Conservation (phyloP, 2,113 vertebrate species). For the Callionymus lyra region DNA sequence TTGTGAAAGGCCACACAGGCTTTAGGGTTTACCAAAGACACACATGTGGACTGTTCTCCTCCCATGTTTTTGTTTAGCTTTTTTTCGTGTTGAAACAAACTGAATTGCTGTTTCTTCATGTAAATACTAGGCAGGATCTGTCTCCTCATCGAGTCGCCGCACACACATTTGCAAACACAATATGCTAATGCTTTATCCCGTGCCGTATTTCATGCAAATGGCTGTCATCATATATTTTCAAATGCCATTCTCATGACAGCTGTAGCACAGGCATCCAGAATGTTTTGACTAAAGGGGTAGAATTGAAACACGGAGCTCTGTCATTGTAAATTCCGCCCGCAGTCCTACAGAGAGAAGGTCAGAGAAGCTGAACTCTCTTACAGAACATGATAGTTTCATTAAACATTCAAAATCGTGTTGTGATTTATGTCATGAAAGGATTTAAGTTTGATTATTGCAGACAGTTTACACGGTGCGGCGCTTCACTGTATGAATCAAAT, state of each 20-base stretch:
- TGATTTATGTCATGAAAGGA: no score
- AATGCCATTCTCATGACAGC: slow-evolving; percentile 45
- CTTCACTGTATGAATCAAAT: no score
- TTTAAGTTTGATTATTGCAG: no score
- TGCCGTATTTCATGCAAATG: slow-evolving; percentile 38
- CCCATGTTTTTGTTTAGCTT: no score
- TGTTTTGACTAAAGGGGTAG: slow-evolving; percentile 30
- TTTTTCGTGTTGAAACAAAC: no score
- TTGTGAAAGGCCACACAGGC: slow-evolving; percentile 6
- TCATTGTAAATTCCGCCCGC: slow-evolving; percentile 36
- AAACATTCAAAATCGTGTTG: slow-evolving; percentile 21
- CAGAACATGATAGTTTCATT: slow-evolving; percentile 41
- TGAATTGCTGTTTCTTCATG: background rate
- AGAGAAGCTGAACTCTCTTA: slow-evolving; percentile 24
- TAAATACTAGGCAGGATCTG: slow-evolving; percentile 13
- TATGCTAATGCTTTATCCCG: slow-evolving; percentile 33
- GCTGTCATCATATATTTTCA: slow-evolving; percentile 33
- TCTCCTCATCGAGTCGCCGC: slow-evolving; percentile 14
- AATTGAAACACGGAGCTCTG: slow-evolving; percentile 22
- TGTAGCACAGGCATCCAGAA: slow-evolving; percentile 37
- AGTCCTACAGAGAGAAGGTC: slow-evolving; percentile 30
- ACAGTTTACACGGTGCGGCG: no score
- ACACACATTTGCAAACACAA: slow-evolving; percentile 11
- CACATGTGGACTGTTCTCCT: no score
- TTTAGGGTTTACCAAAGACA: no score